Evolutionary conservation across 2,888 invertebrate genomes (phyloP).

Genomic region (Pammene aurita): DNA sequence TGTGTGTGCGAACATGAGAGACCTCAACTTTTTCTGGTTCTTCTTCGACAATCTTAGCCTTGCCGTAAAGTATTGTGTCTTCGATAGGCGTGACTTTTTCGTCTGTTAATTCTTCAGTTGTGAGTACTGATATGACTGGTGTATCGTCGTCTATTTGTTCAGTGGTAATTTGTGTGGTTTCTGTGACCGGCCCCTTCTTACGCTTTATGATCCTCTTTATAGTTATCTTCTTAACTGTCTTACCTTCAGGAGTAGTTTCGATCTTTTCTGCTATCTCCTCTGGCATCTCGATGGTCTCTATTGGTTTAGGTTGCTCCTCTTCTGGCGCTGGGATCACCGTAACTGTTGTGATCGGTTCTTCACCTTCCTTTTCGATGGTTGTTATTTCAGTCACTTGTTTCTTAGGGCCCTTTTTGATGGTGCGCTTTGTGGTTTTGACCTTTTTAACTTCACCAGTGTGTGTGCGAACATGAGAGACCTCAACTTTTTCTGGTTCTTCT

Average conservation of each 20-base stretch:
- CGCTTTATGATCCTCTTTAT: not conserved
- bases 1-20: slow-evolving; percentile 47
- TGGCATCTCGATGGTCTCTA: slow-evolving; percentile 52
- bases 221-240: not conserved
- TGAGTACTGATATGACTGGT: not conserved
- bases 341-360: slow-evolving; percentile 33
- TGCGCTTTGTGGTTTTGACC: slow-evolving; percentile 49
- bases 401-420: slow-evolving; percentile 14
- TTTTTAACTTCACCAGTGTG: slow-evolving; percentile 47
- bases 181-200: not conserved
- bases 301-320: slow-evolving; percentile 51
- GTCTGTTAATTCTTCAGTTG: slow-evolving; percentile 1
- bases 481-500: too few relatives aligned
- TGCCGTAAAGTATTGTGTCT: not conserved
- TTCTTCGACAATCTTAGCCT: not conserved
- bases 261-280: slow-evolving; percentile 43
- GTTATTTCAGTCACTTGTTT: slow-evolving; percentile 65
- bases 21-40: not conserved
- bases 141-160: not conserved
- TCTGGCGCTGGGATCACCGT: not conserved
- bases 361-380: slow-evolving; percentile 50
- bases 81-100: not conserved
- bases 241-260: slow-evolving; percentile 8
- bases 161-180: slow-evolving; percentile 8
- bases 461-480: slow-evolving; percentile 48